Evolutionary conservation across 1,140 invertebrate species (phyloP), one percentile per base, ranked within the genome.

Genomic region (Coenobita brevimanus): DNA sequence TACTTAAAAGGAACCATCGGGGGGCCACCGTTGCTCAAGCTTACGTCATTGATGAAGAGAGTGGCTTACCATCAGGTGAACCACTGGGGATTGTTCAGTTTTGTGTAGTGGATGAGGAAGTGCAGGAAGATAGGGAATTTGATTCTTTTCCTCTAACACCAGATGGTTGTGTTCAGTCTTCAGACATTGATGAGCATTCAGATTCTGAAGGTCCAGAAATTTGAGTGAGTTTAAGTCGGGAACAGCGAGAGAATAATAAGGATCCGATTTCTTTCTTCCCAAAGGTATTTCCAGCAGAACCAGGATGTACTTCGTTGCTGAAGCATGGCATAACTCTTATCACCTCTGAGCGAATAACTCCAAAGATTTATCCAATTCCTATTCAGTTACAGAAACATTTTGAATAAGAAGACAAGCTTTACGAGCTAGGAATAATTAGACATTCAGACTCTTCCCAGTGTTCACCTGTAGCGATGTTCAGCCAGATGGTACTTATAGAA

Each of bases 391-490:
- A 79, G n/a, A 27, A 41, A 13, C 38, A 41, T 54, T 79, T 79
- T 36, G 30, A 79, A 24, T 4, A 79, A n/a, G 76, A 79, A 24
- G 76, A 79, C 21, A 1, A 64, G 4, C 62, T 64, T 21, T 33
- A 36, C 4, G 36, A 21, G 27, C 62, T 33, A n/a, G 73, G 54
- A 27, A 86, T 86, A 0, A 86, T 85, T 21, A 1, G 50, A 86
- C 50, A 57, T 41, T 88, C 76, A 36, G 1, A 6, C 13, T 88
- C 85, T 41, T 15, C 75, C 24, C 57, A 80, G 38, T 80, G 75
- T 36, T 88, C 76, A 15, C 75, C 85, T 21, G 85, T 79, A 3
- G 57, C 80, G n/a, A 38, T 88, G 75, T 60, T 88, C 15, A 86
- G 79, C 36, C 73, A 30, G 67, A 79, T 36, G 84, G n/a, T 2